phyloP scores from a whole-genome alignment of 2,888 invertebrate species.

The Lasioglossum leucozonium region DNA sequence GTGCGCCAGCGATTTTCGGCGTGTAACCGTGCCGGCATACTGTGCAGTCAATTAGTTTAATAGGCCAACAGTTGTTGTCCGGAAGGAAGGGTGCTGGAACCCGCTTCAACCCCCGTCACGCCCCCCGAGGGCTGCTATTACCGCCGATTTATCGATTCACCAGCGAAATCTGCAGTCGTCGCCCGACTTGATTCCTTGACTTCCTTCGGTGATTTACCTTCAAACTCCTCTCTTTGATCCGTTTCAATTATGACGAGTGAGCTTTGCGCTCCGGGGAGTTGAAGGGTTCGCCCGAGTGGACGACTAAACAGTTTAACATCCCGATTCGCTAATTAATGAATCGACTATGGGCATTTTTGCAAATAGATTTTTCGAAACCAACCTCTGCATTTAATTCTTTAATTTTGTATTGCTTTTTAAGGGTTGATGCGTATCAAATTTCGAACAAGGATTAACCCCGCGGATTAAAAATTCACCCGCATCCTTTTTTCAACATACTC shows the following conservation, averaged over 20 bases:
- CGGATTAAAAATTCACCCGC: no score
- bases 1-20: conserved; percentile 38
- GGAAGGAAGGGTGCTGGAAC: conserved; percentile 58
- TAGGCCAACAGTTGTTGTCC: conserved; percentile 83
- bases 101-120: conserved; percentile 58
- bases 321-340: not conserved
- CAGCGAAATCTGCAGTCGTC: conserved; percentile 29
- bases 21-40: conserved; percentile 74
- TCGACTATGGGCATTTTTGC: not conserved
- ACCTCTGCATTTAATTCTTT: not conserved
- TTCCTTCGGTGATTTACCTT: conserved; percentile 6
- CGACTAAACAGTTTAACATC: not conserved
- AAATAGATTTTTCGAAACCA: not conserved
- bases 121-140: conserved; percentile 68
- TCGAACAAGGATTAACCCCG: not conserved
- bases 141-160: conserved; percentile 60
- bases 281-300: not conserved
- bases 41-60: conserved; percentile 84
- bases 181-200: conserved; percentile 28
- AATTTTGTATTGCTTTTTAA: not conserved
- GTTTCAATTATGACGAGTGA: not conserved
- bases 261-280: not conserved
- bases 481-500: not conserved
- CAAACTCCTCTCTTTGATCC: not conserved
- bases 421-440: not conserved